Evolutionary conservation across 2,113 vertebrate genomes (phyloP), one percentile per base, ranked within the genome.

Genomic region (Silurus asotus): DNA sequence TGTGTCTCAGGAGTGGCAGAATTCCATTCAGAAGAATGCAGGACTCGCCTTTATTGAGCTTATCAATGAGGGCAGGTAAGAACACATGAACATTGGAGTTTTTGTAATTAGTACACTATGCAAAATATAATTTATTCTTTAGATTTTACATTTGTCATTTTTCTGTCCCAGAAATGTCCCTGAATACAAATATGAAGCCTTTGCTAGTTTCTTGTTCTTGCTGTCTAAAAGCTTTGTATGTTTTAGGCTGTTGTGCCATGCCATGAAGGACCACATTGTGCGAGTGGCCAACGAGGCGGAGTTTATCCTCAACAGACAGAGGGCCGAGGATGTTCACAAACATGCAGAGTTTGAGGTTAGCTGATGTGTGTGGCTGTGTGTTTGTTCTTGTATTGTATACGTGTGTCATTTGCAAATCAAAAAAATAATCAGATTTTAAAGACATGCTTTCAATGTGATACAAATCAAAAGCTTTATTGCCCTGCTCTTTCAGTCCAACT

Each of bases 261-360:
- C 98, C 83, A 99, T 99, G 98, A 99, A 99, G 91, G 98, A 99
- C 90, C 98, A 99, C 69, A 99, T 99, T 81, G 98, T 99, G 23
- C 97, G 98, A 45, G 98, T 99, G 1, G 98, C 98, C 84, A 99
- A 99, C 56, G 98, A 99, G 91, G 98, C 98, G 0, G 98, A 99
- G 92, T 99, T 99, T 91, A 99, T 99, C 93, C 94, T 99, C 87
- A 99, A 99, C 93, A 93, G 98, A 86, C 98, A 99, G 91, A 94
- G 98, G 88, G 98, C 98, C 0, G 98, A 99, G 91, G 98, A 99
- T 88, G 98, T 99, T 2, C 98, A 99, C 93, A 99, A 99, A 82
- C 98, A 99, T 0, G 98, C 98, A 0, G 98, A 99, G 90, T 99
- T 99, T 88, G 98, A 99, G 97, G 98, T 99, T 92, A 93, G 94